phyloP scores from a whole-genome alignment of 2,113 vertebrate species.

The Passer domesticus region DNA sequence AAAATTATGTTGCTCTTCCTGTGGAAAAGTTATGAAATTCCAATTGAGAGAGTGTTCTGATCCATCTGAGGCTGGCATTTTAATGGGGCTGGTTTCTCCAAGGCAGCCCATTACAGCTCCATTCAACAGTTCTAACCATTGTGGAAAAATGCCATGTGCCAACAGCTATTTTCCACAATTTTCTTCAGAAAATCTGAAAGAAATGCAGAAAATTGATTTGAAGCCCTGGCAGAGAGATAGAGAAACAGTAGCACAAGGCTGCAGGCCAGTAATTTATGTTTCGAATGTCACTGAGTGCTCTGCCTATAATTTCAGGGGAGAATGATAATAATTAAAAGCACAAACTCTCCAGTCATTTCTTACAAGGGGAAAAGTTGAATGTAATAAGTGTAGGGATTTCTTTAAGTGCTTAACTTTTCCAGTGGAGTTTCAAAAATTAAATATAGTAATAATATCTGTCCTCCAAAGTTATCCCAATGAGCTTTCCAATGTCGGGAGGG shows the following conservation, averaged over 20 bases:
- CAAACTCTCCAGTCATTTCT: constrained; percentile 73
- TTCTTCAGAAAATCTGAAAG: constrained; percentile 76
- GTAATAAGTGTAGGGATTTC: constrained; percentile 57
- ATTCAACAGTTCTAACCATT: constrained; percentile 79
- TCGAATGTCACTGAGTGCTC: constrained; percentile 75
- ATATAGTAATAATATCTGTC: constrained; percentile 42
- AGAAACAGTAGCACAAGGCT: constrained; percentile 80
- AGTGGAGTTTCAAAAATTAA: constrained; percentile 68
- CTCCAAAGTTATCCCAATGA: neutral
- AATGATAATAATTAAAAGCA: constrained; percentile 83
- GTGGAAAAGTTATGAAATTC: constrained; percentile 77
- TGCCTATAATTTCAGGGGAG: constrained; percentile 79
- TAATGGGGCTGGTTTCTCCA: constrained; percentile 67
- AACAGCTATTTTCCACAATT: constrained; percentile 83
- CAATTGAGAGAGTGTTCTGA: constrained; percentile 66
- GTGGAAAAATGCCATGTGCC: constrained; percentile 81
- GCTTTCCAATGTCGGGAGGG: neutral
- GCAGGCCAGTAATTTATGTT: constrained; percentile 83
- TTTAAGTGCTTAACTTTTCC: constrained; percentile 75
- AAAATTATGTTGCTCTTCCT: constrained; percentile 61
- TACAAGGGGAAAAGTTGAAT: constrained; percentile 69
- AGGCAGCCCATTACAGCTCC: constrained; percentile 69
- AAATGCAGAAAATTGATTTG: constrained; percentile 82
- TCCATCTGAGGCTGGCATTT: constrained; percentile 73
- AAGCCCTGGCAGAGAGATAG: constrained; percentile 72